Conservation (phyloP, 1,140 invertebrate species). For the Muscidifurax raptorellus region DNA sequence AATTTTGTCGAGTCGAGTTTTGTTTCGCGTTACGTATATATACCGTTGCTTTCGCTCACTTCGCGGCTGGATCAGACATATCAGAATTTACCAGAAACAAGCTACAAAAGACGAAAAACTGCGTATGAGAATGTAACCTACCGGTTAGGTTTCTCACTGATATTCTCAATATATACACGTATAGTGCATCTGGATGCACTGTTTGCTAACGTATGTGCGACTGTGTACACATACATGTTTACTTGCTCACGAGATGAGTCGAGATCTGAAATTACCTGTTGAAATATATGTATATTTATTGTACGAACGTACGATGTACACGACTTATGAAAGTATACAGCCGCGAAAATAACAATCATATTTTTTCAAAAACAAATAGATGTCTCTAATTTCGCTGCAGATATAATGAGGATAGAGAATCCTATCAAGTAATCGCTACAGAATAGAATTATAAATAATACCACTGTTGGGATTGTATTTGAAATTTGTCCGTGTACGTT, state of each 20-base stretch:
- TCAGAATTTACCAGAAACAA: neutral
- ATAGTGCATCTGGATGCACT: conserved; percentile 20
- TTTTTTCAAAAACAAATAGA: neutral
- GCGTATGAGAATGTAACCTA: conserved; percentile 11
- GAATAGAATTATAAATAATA: neutral
- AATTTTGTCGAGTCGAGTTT: neutral
- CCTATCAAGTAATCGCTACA: no score
- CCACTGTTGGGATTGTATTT: neutral
- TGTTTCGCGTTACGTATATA: neutral
- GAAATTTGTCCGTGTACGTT: neutral
- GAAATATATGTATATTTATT: conserved; percentile 1
- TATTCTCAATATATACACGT: neutral
- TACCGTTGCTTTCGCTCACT: neutral
- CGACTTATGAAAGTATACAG: neutral
- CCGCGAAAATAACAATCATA: neutral
- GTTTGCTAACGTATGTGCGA: neutral
- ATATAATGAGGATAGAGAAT: neutral
- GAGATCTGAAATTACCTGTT: conserved; percentile 30
- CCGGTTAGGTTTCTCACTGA: conserved; percentile 27
- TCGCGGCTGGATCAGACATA: neutral
- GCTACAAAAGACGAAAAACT: neutral
- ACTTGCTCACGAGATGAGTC: neutral
- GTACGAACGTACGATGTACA: neutral
- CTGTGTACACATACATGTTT: neutral
- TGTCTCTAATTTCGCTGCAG: neutral